Conservation (phyloP, 2,888 invertebrate species). For the Tiphia femorata region DNA sequence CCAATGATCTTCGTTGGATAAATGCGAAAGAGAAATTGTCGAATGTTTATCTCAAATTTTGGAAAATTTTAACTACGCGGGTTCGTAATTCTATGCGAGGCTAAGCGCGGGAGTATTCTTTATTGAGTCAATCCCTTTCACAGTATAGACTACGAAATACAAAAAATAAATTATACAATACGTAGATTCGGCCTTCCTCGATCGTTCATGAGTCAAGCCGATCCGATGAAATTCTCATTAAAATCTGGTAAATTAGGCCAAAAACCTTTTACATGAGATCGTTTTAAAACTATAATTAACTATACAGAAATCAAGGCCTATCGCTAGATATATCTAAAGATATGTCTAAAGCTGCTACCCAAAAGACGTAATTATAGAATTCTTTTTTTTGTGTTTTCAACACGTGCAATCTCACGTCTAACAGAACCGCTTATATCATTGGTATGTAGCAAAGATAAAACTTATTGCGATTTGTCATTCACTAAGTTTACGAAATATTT, state of each 20-base stretch:
- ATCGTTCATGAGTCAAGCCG: too few species aligned
- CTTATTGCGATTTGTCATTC: too few species aligned
- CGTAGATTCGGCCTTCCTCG: constrained; percentile 26
- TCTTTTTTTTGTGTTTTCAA: too few species aligned
- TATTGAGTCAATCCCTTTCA: constrained; percentile 10
- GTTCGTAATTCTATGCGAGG: too few species aligned
- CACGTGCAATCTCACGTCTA: too few species aligned
- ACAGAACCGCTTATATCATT: too few species aligned
- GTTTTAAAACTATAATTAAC: background rate
- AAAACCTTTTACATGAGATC: constrained; percentile 3
- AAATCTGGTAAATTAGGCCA: background rate
- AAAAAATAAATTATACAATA: constrained; percentile 49
- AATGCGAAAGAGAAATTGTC: too few species aligned
- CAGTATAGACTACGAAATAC: constrained; percentile 29
- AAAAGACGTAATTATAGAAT: background rate
- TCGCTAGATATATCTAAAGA: constrained; percentile 8
- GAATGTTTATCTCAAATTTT: too few species aligned
- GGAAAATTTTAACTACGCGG: too few species aligned
- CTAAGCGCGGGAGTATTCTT: constrained; percentile 1
- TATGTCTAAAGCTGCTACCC: constrained; percentile 23
- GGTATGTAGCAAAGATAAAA: too few species aligned
- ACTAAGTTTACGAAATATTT: too few species aligned
- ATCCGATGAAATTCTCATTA: background rate
- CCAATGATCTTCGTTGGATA: too few species aligned
- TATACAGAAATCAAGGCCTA: background rate